Base-by-base conservation (phyloP, 30 jellyfish, hydroid and myxozoan species). In the Turritopsis dohrnii region DNA sequence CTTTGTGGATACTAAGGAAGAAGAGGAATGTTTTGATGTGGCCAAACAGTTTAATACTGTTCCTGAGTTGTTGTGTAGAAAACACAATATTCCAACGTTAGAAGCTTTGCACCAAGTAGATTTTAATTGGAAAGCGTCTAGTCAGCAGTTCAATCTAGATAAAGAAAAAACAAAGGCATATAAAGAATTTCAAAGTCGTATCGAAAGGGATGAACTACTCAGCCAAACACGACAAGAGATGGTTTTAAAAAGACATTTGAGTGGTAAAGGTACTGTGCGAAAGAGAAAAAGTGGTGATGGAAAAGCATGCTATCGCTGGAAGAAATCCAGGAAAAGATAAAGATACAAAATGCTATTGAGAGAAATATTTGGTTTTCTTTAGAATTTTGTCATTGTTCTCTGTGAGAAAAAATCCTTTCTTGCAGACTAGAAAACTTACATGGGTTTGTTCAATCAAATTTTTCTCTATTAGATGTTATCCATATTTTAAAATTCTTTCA, bases 261-360 rank as follows among this genome's bases (percentile, higher is more conserved):
- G 81, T 95, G 97, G 89, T 76, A 24, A 89, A 89, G 96, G 93
- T 7, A 83, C 87, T 75, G 96, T 89, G 25, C 71, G 92, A n/a
- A 74, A 66, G 74, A 79, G 73, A 1, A 84, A 84, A 52, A 24
- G 75, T 16, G 82, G 65, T 7, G 84, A 60, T 54, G 96, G 60
- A 52, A 90, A 85, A 1, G 31, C 66, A 9, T 41, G 87, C 5
- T 89, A 66, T 69, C 84, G 80, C 65, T 89, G 96, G 96, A 83
- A 89, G 53, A 83, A 52, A 53, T 79, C 71, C 54, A 72, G 96
- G 77, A 84, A 83, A 65, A 60, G 90, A 66, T 89, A 74, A 82
- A 18, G 13, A 21, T 53, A 22, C 28, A 41, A 41, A 3, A 41
- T 41, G 13, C 60, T 41, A 41, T 41, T 41, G 60, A 41, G 54